These are phyloP conservation scores for Neoitamus cyanurus DNA, from an alignment of 2,888 invertebrate species.

Conservation along the genomic window DNA sequence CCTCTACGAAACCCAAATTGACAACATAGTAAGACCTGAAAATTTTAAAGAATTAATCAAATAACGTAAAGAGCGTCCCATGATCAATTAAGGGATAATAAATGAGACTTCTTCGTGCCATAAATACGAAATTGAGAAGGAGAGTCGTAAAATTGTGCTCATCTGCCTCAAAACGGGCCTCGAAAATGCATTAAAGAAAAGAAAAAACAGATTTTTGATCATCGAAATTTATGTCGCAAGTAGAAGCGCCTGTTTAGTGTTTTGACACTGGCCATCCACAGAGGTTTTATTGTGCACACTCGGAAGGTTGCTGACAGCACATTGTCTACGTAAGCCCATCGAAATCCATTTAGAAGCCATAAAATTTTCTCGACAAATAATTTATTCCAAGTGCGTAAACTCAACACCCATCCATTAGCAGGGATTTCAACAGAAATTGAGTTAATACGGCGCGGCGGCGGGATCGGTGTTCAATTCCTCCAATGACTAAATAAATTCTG, in stretches of 20 bases:
- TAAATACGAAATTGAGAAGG: background rate
- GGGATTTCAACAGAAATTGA: slow-evolving; percentile 23
- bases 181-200: too few species aligned
- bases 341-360: slow-evolving; percentile 29
- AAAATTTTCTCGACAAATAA: slow-evolving; percentile 14
- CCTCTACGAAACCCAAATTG: too few species aligned
- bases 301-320: background rate
- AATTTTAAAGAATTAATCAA: too few species aligned
- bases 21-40: too few species aligned
- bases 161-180: too few species aligned
- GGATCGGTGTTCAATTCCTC: background rate
- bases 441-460: background rate
- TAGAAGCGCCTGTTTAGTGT: background rate
- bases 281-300: background rate
- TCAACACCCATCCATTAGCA: slow-evolving; percentile 2
- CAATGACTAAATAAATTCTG: slow-evolving; percentile 25
- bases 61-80: too few species aligned
- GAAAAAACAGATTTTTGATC: background rate
- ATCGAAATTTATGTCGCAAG: slow-evolving; percentile 15
- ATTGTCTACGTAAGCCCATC: slow-evolving; percentile 28
- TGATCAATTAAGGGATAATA: background rate
- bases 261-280: background rate
- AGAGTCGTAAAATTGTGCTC: background rate
- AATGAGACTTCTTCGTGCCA: background rate
- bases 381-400: slow-evolving; percentile 24